Conservation (phyloP, 1,140 invertebrate genomes). For the Geopemphigus sp. region DNA sequence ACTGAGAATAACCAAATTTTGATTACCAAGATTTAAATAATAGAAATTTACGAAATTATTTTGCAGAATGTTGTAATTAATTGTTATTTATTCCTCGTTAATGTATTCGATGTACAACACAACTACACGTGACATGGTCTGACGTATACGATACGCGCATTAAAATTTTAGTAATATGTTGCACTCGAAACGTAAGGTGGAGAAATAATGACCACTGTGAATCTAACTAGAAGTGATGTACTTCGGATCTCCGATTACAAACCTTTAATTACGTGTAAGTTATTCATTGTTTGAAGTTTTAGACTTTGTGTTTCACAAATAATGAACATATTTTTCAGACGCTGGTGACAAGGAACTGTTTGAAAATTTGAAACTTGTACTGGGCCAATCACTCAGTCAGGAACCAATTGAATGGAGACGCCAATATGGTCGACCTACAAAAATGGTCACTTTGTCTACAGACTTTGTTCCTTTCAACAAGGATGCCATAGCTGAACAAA, state of each 20-base stretch:
- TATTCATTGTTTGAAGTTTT: background rate
- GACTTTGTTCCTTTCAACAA: constrained; percentile 79
- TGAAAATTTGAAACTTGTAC: constrained; percentile 71
- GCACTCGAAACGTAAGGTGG: background rate
- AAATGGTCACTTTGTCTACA: constrained; percentile 79
- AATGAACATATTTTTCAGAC: constrained; percentile 61
- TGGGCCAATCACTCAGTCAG: constrained; percentile 75
- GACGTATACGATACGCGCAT: background rate
- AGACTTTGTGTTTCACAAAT: background rate
- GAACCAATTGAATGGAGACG: constrained; percentile 88
- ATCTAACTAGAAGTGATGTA: background rate
- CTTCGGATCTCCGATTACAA: constrained; percentile 49
- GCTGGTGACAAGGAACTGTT: constrained; percentile 85
- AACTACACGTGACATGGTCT: background rate
- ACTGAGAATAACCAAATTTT: background rate
- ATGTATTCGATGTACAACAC: background rate
- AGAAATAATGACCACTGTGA: constrained; percentile 3
- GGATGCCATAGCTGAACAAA: constrained; percentile 67
- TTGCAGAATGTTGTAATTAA: constrained; percentile 7
- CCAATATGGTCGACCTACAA: constrained; percentile 74
- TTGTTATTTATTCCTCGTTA: background rate
- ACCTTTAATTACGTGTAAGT: constrained; percentile 50
- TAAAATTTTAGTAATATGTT: background rate
- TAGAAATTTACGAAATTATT: background rate
- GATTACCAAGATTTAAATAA: background rate